Evolutionary conservation across 2,113 vertebrate genomes (phyloP).

Genomic region (Centropristis striata): DNA sequence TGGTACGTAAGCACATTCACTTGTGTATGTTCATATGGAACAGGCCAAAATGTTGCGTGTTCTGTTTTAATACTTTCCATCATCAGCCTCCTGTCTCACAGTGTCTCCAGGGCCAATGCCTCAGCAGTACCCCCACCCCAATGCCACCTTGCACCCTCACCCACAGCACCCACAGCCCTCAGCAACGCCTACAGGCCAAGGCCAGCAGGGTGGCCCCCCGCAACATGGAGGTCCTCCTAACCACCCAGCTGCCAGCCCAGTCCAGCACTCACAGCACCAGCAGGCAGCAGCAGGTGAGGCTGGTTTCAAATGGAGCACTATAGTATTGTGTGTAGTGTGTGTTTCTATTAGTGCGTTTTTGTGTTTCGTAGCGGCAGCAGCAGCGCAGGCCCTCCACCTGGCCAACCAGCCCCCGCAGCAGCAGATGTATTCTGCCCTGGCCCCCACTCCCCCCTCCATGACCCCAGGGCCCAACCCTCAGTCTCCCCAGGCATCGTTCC

Average conservation of each 20-base stretch:
- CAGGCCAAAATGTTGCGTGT: not conserved
- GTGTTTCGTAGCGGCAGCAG: slow-evolving; percentile 66
- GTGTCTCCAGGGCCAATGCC: slow-evolving; percentile 95
- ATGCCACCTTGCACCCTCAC: slow-evolving; percentile 93
- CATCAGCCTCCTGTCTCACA: slow-evolving; percentile 67
- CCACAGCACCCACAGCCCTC: slow-evolving; percentile 95
- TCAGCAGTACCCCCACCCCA: slow-evolving; percentile 96
- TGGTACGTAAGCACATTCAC: slow-evolving; percentile 87
- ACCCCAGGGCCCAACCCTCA: slow-evolving; percentile 96
- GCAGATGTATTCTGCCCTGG: slow-evolving; percentile 95
- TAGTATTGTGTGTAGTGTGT: not conserved
- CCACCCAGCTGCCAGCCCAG: slow-evolving; percentile 96
- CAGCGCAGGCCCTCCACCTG: slow-evolving; percentile 93
- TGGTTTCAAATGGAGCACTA: not conserved
- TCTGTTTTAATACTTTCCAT: not conserved
- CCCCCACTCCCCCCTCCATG: slow-evolving; percentile 96
- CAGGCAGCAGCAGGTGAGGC: slow-evolving; percentile 86
- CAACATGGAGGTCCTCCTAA: slow-evolving; percentile 91
- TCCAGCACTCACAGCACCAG: slow-evolving; percentile 91
- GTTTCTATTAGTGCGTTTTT: not conserved
- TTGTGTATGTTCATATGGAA: not conserved
- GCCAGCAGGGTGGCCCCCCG: slow-evolving; percentile 87
- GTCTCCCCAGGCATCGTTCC: slow-evolving; percentile 96
- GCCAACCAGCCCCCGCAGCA: slow-evolving; percentile 93
- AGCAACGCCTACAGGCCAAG: slow-evolving; percentile 96